phyloP scores from a whole-genome alignment of 2,797 vertebrate genomes.

The Paedocypris micromegethes region DNA sequence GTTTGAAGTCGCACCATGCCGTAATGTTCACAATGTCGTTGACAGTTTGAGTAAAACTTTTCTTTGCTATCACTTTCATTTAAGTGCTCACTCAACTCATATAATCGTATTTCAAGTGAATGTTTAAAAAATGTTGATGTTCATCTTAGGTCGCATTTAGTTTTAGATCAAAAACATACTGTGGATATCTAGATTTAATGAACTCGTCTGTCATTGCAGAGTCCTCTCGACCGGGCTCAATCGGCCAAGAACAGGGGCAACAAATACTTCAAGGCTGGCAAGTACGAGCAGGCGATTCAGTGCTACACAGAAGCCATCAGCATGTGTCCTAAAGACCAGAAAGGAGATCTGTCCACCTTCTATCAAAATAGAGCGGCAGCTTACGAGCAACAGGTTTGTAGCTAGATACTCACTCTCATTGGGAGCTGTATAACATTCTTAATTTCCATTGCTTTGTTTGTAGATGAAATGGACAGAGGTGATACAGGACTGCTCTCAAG shows the following conservation, averaged over 20 bases:
- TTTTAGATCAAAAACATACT: too few relatives aligned
- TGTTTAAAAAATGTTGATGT: too few relatives aligned
- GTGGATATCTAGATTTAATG: background rate
- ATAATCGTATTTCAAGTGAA: too few relatives aligned
- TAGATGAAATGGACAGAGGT: constrained; percentile 95
- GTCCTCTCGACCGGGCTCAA: constrained; percentile 88
- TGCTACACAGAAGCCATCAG: constrained; percentile 96
- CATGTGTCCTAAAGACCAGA: constrained; percentile 88
- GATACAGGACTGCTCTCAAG: constrained; percentile 88
- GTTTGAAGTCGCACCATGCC: too few relatives aligned
- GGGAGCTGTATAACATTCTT: background rate
- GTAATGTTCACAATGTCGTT: too few relatives aligned
- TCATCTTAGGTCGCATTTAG: too few relatives aligned
- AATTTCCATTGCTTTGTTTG: background rate
- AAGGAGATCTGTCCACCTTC: constrained; percentile 90
- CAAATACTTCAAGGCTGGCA: constrained; percentile 96
- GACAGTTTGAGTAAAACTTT: too few relatives aligned
- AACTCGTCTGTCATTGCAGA: constrained; percentile 63
- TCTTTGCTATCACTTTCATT: too few relatives aligned
- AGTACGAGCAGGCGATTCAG: constrained; percentile 94
- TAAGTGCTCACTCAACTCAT: too few relatives aligned
- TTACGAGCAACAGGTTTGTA: constrained; percentile 86
- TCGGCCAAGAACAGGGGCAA: constrained; percentile 97
- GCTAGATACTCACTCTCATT: background rate
- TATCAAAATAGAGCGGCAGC: constrained; percentile 98